A percentile compares a stretch with the other conserved stretches of the same genome.
Conservation (phyloP, 2,113 vertebrate species). For the Tetrax tetrax region DNA sequence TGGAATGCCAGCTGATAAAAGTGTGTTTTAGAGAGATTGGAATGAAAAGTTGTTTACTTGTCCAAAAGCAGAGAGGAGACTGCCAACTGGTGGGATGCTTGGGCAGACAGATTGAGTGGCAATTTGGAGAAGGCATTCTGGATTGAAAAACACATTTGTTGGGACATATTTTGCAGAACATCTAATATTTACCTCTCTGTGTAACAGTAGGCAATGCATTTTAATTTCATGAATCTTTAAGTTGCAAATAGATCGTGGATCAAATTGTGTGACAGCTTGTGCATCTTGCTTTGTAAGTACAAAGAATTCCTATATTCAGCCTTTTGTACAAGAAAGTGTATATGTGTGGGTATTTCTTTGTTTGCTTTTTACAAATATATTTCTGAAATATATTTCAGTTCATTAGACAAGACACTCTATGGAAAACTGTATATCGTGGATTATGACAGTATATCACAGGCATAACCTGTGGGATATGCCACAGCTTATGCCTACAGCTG, state of each 20-base stretch:
- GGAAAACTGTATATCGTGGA: not conserved
- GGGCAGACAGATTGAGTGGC: not conserved
- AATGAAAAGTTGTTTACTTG: not conserved
- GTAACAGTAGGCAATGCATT: not conserved
- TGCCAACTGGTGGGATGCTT: not conserved
- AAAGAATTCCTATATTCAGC: not conserved
- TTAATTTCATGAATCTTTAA: not conserved
- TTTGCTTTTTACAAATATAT: not conserved
- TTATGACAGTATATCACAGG: not conserved
- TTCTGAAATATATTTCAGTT: not conserved
- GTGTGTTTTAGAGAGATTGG: not conserved
- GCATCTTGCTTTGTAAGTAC: not conserved
- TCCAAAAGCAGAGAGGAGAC: not conserved
- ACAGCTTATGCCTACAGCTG: not conserved
- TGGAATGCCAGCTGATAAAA: not conserved
- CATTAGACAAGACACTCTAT: not conserved
- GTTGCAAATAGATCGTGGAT: not conserved
- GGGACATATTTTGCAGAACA: not conserved
- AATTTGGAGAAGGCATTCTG: not conserved
- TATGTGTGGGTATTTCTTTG: fast-evolving
- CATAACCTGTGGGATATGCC: not conserved
- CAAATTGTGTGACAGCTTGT: not conserved
- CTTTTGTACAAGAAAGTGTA: not conserved
- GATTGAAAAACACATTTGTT: not conserved
- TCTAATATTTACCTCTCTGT: not conserved